Conservation (phyloP, 2,113 vertebrate genomes). For the Collichthys lucidus region DNA sequence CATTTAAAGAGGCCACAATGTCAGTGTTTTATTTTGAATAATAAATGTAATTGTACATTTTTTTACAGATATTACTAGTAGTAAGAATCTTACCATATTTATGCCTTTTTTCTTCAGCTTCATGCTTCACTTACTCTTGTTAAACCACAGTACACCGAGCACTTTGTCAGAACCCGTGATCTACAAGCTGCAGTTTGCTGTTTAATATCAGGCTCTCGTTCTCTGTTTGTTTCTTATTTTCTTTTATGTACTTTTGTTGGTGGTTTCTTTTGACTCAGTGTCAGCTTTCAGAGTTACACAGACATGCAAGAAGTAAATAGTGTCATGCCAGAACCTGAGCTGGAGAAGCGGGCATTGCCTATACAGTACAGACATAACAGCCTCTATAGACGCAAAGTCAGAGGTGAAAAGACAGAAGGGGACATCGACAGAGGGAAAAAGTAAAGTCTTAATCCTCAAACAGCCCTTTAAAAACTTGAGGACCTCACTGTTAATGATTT, state of each 20-base stretch:
- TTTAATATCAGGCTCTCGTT: background rate
- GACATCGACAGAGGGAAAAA: too few species aligned
- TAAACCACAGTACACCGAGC: slow-evolving; percentile 23
- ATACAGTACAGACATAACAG: too few species aligned
- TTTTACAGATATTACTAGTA: too few species aligned
- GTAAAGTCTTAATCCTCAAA: background rate
- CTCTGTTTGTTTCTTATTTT: background rate
- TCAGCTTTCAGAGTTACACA: slow-evolving; percentile 3
- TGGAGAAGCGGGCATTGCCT: too few species aligned
- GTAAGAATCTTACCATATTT: background rate
- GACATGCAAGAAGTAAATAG: too few species aligned
- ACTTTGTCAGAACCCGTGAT: slow-evolving; percentile 8
- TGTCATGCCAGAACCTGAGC: too few species aligned
- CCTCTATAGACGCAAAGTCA: too few species aligned
- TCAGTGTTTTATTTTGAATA: too few species aligned
- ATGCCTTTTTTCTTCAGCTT: background rate
- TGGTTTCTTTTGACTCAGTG: slow-evolving; percentile 10
- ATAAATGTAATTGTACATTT: too few species aligned
- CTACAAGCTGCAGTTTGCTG: slow-evolving; percentile 6
- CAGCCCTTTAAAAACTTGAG: background rate
- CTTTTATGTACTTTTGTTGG: background rate
- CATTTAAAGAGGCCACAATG: too few species aligned
- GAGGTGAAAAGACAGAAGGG: too few species aligned
- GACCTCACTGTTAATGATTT: background rate
- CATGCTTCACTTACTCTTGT: background rate